Evolutionary conservation across 2,113 vertebrate species (phyloP).

Genomic region (Podocnemis expansa): DNA sequence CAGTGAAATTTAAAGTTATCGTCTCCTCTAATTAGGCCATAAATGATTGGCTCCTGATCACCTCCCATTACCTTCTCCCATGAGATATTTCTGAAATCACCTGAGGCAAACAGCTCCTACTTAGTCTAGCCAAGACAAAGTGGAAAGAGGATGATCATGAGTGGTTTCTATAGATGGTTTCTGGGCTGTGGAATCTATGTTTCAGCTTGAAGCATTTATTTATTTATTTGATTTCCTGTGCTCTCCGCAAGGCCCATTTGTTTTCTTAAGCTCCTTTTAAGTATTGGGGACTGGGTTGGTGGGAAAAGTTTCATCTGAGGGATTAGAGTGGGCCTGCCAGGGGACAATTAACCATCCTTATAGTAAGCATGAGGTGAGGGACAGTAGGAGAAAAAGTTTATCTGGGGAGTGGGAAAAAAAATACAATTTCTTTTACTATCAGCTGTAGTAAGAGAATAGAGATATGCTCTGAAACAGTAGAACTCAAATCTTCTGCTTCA

Average conservation of each 20-base stretch:
- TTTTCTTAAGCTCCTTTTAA: slow-evolving; percentile 7
- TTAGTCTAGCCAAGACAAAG: not conserved
- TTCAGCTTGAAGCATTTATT: not conserved
- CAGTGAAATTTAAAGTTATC: not conserved
- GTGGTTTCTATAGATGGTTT: no score
- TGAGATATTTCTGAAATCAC: not conserved
- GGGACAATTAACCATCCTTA: not conserved
- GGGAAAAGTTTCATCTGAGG: slow-evolving; percentile 1
- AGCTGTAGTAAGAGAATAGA: not conserved
- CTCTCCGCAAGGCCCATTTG: not conserved
- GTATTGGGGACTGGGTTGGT: not conserved
- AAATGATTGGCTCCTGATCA: not conserved
- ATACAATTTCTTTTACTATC: not conserved
- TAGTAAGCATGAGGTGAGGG: not conserved
- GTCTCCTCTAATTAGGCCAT: not conserved
- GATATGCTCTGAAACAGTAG: not conserved
- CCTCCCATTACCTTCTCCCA: not conserved
- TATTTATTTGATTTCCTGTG: slow-evolving; percentile 1
- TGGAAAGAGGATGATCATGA: not conserved
- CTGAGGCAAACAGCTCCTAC: not conserved
- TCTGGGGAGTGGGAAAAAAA: not conserved
- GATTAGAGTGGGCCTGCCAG: not conserved
- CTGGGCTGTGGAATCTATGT: not conserved
- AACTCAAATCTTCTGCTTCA: not conserved
- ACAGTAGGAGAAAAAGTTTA: not conserved